These are phyloP conservation scores for Agrilus cyanescens DNA, from an alignment of 2,888 invertebrate genomes.

Conservation along the genomic window DNA sequence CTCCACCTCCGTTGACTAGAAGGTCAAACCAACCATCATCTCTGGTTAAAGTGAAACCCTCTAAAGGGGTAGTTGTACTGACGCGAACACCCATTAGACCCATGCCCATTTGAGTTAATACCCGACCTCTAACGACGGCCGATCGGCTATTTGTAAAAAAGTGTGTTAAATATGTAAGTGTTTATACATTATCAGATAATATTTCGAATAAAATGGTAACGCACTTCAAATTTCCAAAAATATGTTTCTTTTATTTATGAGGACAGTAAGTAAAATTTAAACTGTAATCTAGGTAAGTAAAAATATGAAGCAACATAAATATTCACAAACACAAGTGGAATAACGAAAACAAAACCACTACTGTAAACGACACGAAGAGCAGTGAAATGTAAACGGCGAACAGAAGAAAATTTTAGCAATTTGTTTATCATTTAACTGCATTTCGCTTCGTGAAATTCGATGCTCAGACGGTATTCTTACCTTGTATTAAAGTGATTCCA, in stretches of 20 bases:
- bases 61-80: constrained; percentile 84
- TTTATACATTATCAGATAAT: background rate
- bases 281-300: constrained; percentile 6
- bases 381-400: background rate
- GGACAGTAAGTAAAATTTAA: background rate
- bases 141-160: constrained; percentile 62
- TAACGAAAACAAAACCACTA: constrained; percentile 23
- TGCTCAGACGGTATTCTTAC: constrained; percentile 53
- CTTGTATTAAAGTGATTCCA: constrained; percentile 99
- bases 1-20: constrained; percentile 97
- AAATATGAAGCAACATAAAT: constrained; percentile 29
- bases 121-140: constrained; percentile 92
- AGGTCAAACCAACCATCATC: constrained; percentile 96
- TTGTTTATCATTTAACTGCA: constrained; percentile 5
- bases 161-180: background rate
- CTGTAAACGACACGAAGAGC: constrained; percentile 12
- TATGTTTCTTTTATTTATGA: background rate
- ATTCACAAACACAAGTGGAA: constrained; percentile 35
- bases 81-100: constrained; percentile 94
- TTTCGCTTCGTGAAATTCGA: constrained; percentile 5
- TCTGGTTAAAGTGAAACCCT: constrained; percentile 88
- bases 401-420: constrained; percentile 6
- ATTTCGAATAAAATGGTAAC: background rate
- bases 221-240: background rate
- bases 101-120: constrained; percentile 81